A percentile compares a stretch with the other conserved stretches of the same genome.
Conservation (phyloP, 2,113 vertebrate species). For the Chaetodon trifascialis region DNA sequence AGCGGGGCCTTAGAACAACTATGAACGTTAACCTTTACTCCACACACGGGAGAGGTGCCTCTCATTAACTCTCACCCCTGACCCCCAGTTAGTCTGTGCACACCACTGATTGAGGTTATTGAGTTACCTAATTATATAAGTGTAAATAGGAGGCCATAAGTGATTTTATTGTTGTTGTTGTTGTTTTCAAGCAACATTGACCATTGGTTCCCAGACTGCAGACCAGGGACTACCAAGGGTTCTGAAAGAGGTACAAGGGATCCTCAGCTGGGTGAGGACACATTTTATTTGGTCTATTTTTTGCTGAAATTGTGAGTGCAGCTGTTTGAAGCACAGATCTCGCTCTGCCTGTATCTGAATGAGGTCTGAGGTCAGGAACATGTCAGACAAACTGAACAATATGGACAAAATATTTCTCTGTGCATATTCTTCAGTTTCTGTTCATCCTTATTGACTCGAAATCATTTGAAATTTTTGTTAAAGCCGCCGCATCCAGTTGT, state of each 20-base stretch:
- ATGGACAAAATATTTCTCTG: not conserved
- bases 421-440: not conserved
- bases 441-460: not conserved
- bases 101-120: conserved; percentile 16
- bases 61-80: conserved; percentile 8
- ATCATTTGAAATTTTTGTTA: conserved; percentile 1
- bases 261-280: not conserved
- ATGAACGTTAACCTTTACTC: not conserved
- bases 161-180: not conserved
- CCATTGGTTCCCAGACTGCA: not conserved
- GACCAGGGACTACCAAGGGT: no score
- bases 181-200: not conserved
- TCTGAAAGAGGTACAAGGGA: not conserved
- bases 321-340: not conserved
- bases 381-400: not conserved
- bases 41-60: not conserved
- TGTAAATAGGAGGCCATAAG: not conserved
- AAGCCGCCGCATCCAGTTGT: not conserved
- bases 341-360: not conserved
- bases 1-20: not conserved
- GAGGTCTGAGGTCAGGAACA: not conserved
- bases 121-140: conserved; percentile 30
- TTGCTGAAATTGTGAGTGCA: not conserved
- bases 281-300: not conserved
- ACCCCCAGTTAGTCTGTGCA: not conserved